Percentiles rank a stretch among this genome's conserved stretches.
These are phyloP conservation scores for Epicauta chinensis DNA, from an alignment of 1,140 invertebrate species.

Conservation along the genomic window DNA sequence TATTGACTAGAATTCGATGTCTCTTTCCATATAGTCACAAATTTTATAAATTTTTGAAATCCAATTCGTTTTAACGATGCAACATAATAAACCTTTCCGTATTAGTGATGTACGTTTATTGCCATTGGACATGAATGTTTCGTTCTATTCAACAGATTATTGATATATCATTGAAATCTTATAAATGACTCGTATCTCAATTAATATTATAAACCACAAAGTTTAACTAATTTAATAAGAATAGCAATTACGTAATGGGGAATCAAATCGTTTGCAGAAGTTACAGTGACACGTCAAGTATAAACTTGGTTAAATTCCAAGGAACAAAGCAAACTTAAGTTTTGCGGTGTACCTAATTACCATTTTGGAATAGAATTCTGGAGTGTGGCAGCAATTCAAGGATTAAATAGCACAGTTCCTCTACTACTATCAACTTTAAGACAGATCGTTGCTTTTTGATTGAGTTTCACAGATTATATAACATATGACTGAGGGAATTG, in stretches of 20 bases:
- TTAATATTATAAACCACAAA: too few species aligned
- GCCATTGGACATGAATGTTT: too few species aligned
- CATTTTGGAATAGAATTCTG: slow-evolving; percentile 19
- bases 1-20: neutral
- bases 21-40: too few species aligned
- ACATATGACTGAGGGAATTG: too few species aligned
- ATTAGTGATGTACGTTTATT: too few species aligned
- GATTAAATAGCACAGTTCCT: slow-evolving; percentile 20
- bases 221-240: slow-evolving; percentile 18
- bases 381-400: slow-evolving; percentile 14
- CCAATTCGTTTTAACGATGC: too few species aligned
- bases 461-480: slow-evolving; percentile 5
- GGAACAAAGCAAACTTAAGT: slow-evolving; percentile 18
- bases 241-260: slow-evolving; percentile 19
- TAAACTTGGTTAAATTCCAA: slow-evolving; percentile 16
- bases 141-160: too few species aligned
- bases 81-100: too few species aligned
- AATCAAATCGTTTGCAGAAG: slow-evolving; percentile 18
- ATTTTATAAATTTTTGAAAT: too few species aligned
- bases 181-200: too few species aligned
- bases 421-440: slow-evolving; percentile 10
- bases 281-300: slow-evolving; percentile 19
- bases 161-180: too few species aligned
- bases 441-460: slow-evolving; percentile 12
- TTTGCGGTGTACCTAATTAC: slow-evolving; percentile 23